A percentile compares a stretch with the other conserved stretches of the same genome.
Conservation (phyloP, 2,888 invertebrate genomes). For the Pterostichus madidus region DNA sequence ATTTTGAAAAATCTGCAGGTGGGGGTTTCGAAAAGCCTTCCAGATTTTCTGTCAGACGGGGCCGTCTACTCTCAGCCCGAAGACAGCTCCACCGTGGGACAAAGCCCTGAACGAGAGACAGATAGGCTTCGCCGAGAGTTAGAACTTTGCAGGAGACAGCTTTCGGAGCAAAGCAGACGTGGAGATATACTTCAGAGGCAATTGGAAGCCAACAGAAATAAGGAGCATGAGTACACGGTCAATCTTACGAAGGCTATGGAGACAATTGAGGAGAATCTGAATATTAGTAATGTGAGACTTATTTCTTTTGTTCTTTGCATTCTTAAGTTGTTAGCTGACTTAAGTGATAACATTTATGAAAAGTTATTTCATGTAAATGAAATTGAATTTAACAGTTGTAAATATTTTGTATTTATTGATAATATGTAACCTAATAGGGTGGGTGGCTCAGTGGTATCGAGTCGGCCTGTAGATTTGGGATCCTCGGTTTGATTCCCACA, state of each 20-base stretch:
- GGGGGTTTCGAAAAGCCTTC: conserved; percentile 80
- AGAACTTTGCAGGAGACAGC: conserved; percentile 79
- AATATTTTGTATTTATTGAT: no score
- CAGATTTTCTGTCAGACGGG: conserved; percentile 86
- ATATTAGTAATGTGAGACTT: conserved; percentile 79
- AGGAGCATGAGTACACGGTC: conserved; percentile 79
- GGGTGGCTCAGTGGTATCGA: no score
- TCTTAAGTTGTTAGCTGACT: background rate
- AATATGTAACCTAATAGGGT: no score
- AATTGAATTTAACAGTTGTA: no score
- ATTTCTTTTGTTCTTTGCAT: conserved; percentile 55
- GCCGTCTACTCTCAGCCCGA: conserved; percentile 78
- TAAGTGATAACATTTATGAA: background rate
- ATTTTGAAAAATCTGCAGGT: conserved; percentile 71
- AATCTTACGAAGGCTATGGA: conserved; percentile 80
- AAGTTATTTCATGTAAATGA: background rate
- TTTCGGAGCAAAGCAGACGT: conserved; percentile 79
- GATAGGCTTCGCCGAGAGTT: conserved; percentile 80
- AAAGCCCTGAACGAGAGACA: conserved; percentile 75
- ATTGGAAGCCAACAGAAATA: conserved; percentile 78
- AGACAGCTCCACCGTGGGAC: conserved; percentile 70
- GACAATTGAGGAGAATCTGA: conserved; percentile 81
- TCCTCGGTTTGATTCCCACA: no score
- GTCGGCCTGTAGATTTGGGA: no score
- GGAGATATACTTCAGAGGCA: conserved; percentile 80